Conservation (phyloP, 2,113 vertebrate genomes). For the Salminus brasiliensis region DNA sequence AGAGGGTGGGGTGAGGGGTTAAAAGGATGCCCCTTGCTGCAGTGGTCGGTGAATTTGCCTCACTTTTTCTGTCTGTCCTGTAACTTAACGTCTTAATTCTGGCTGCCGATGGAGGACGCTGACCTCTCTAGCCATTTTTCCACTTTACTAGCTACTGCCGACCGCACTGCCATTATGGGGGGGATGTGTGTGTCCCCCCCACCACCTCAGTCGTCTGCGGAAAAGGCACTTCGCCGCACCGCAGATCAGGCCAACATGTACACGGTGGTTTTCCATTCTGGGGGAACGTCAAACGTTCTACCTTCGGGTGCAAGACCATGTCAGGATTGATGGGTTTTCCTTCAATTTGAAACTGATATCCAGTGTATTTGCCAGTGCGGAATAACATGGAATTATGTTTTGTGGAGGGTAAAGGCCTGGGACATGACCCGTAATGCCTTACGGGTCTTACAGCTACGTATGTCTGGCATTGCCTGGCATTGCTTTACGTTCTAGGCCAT, state of each 20-base stretch:
- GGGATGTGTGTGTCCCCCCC: background rate
- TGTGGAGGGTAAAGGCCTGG: slow-evolving; percentile 28
- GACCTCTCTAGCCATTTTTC: slow-evolving; percentile 67
- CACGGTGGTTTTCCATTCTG: slow-evolving; percentile 53
- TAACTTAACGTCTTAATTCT: background rate
- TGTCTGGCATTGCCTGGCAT: background rate
- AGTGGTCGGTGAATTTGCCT: background rate
- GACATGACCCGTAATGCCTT: background rate
- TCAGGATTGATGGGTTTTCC: slow-evolving; percentile 60
- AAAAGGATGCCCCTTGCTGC: slow-evolving; percentile 1
- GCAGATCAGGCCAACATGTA: slow-evolving; percentile 63
- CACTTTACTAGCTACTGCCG: slow-evolving; percentile 68
- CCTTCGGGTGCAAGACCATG: slow-evolving; percentile 48
- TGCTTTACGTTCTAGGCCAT: background rate
- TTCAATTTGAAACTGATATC: slow-evolving; percentile 33
- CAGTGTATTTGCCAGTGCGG: slow-evolving; percentile 12
- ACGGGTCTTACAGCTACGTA: background rate
- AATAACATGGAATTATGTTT: slow-evolving; percentile 51
- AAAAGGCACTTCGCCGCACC: slow-evolving; percentile 54
- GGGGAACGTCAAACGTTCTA: slow-evolving; percentile 56
- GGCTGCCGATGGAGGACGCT: slow-evolving; percentile 38
- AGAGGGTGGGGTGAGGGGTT: background rate
- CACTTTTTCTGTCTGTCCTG: background rate
- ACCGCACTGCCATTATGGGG: slow-evolving; percentile 64
- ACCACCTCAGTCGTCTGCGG: slow-evolving; percentile 51